Percentiles rank a stretch among this genome's conserved stretches.
phyloP scores from a whole-genome alignment of 2,113 vertebrate species.

The Mystacornis crossleyi region DNA sequence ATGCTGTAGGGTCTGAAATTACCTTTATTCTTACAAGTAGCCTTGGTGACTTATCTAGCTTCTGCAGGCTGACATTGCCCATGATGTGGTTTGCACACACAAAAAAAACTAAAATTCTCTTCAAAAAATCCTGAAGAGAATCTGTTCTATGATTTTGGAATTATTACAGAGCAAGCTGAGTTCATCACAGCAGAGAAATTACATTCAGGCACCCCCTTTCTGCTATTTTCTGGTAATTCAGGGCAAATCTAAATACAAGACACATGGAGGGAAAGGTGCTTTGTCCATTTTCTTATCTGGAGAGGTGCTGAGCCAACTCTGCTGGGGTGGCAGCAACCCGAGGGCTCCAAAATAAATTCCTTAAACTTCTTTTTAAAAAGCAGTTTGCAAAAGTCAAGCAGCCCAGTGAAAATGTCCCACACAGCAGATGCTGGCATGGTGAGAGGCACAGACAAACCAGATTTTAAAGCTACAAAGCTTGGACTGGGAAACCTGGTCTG shows the following conservation, averaged over 20 bases:
- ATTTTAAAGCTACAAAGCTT: neutral
- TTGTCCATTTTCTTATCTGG: neutral
- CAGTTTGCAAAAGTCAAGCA: neutral
- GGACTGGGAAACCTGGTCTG: rapidly evolving
- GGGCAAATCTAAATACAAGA: neutral
- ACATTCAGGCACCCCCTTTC: neutral
- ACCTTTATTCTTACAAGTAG: neutral
- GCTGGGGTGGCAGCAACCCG: neutral
- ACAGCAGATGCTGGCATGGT: neutral
- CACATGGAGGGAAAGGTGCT: neutral
- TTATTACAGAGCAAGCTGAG: neutral
- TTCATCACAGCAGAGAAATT: neutral
- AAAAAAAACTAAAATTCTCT: neutral
- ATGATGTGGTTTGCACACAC: neutral
- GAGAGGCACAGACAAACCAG: neutral
- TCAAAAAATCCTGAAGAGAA: neutral
- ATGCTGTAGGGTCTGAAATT: neutral
- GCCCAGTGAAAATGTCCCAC: neutral
- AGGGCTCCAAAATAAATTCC: neutral
- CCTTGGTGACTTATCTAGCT: neutral
- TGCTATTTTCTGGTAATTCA: neutral
- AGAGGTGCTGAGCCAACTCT: neutral
- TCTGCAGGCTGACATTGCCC: neutral
- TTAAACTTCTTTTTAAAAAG: neutral
- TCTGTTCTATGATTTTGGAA: neutral